phyloP scores from a whole-genome alignment of 2,888 invertebrate genomes.

The Panzeria rudis region DNA sequence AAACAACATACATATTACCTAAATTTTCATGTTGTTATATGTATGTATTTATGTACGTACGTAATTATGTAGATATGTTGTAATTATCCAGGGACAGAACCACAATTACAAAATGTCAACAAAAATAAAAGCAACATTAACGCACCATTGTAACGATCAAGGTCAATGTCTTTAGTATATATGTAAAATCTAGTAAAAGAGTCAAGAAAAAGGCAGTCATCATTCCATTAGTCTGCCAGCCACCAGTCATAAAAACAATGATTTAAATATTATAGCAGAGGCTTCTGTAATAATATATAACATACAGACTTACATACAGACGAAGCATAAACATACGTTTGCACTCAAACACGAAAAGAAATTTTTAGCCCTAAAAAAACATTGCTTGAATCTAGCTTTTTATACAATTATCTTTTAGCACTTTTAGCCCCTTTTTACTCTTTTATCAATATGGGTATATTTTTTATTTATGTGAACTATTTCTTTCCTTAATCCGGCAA shows the following conservation, averaged over 20 bases:
- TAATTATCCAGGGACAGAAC: background rate
- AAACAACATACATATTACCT: too few relatives aligned
- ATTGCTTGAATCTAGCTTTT: too few relatives aligned
- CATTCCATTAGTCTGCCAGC: slow-evolving; percentile 30
- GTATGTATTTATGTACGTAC: too few relatives aligned
- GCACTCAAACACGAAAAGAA: slow-evolving; percentile 23
- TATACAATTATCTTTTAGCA: too few relatives aligned
- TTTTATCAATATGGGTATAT: too few relatives aligned
- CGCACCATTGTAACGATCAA: slow-evolving; percentile 64
- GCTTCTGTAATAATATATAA: slow-evolving; percentile 25
- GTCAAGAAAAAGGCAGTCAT: slow-evolving; percentile 27
- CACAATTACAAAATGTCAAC: slow-evolving; percentile 25
- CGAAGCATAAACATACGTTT: background rate
- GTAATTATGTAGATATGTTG: background rate
- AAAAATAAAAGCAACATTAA: slow-evolving; percentile 39
- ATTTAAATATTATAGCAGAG: slow-evolving; percentile 1
- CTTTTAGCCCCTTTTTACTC: too few relatives aligned
- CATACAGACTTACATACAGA: background rate
- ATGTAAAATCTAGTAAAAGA: slow-evolving; percentile 41
- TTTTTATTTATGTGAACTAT: too few relatives aligned
- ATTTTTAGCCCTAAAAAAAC: too few relatives aligned
- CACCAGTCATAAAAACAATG: slow-evolving; percentile 35
- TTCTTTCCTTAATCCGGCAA: too few relatives aligned
- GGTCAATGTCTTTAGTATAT: slow-evolving; percentile 71
- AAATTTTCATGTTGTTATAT: too few relatives aligned